Base-by-base conservation (phyloP, 2,797 vertebrate genomes). In the Lophius americanus region DNA sequence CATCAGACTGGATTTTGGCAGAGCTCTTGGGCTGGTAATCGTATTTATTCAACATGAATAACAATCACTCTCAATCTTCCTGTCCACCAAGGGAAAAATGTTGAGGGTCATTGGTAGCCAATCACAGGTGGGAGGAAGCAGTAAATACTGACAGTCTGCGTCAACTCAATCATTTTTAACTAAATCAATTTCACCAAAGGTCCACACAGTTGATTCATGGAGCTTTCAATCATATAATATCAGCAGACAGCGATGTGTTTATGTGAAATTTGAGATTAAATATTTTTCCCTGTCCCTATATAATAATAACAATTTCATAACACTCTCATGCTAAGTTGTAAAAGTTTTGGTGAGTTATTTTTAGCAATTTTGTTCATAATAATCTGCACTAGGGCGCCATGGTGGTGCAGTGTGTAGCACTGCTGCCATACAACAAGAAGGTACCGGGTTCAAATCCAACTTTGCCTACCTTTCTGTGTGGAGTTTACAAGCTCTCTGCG, bases 91-190 rank as follows among this genome's bases (percentile, higher is more conserved):
- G 14, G 32, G 32, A 60, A 55, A 23, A 42, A 13, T 53, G 1
- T 14, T 4, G 7, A 39, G 3, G 13, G 41, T 55, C 37, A 52
- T 1, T 51, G 36, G 47, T 60, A 23, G 23, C 2, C 11, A 44
- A 13, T 23, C 1, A 62, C 43, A 14, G 23, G 37, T 36, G 60
- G 9, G 13, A 51, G 2, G 6, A 9, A 9, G 12, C 10, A 42
- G 51, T 13, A 64, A 60, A 33, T 35, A 48, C 64, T 54, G 46
- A 42, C 4, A 50, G 42, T 14, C 51, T 11, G 32, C 52, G 39
- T 53, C 52, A 61, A 52, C 35, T 35, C 33, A 42, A n/a, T 60
- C 47, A 61, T 32, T 5, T 7, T 9, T 56, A 6, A 46, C 9
- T 23, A 36, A 39, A 58, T 13, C 13, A 36, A 36, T 59, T 23